Base-by-base conservation (phyloP, 2,797 vertebrate species). In the Emydoidea blandingii region DNA sequence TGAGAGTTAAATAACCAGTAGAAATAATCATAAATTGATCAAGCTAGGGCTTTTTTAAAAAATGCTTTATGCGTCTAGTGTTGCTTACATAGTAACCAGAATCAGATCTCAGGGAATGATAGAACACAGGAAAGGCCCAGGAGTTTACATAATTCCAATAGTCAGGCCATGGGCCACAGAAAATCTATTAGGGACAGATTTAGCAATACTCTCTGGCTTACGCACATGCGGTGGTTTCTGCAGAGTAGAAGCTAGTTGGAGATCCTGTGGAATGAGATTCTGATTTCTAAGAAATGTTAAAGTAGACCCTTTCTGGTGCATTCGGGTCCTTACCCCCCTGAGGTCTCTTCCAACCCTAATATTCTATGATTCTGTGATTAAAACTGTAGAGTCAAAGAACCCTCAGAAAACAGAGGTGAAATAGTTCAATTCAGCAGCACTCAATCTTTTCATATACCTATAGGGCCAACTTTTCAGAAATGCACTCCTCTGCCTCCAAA, bases 1-100 rank as follows among this genome's bases (percentile, higher is more conserved):
- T 74, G 91, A 74, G 96, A 96, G 90, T 97, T 97, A 97, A 98
- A 97, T 96, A 98, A 97, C 84, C 94, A 89, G 88, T 59, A 95
- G 97, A 95, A 98, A 96, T 88, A 81, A 93, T 72, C 84, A 94
- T 94, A 90, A 97, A 97, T 93, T 86, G 97, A 96, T 94, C 0
- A 27, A 81, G 81, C 84, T 92, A 85, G 56, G 59, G 86, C 49
- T 91, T 81, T 86, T 47, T 56, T 11, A 37, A 53, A 54, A 4
- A 87, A 76, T 52, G 27, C 41, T 52, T 83, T 16, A 29, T 34
- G 49, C 41, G 86, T n/a, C 85, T 86, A 47, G 47, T 3, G 81
- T 1, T 79, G 74, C 83, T 86, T 53, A 4, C 57, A 79, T 23
- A 52, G 87, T 4, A 79, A 89, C 8, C 8, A 79, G 47, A 88